Base-by-base conservation (phyloP, 2,888 invertebrate species). In the Cistogaster globosa region DNA sequence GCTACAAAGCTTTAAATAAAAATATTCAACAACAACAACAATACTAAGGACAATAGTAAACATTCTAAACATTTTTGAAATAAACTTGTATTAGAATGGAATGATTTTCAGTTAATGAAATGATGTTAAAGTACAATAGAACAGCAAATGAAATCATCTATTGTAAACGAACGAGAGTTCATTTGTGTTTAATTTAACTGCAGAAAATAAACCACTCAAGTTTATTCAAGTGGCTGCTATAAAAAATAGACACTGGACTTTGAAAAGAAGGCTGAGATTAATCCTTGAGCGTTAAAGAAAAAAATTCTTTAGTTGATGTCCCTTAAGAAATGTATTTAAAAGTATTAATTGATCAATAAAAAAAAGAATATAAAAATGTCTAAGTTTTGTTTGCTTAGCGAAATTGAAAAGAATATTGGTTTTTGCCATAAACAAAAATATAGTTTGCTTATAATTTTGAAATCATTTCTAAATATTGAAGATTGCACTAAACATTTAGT, bases 1-100 rank as follows among this genome's bases (percentile, higher is more conserved):
- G 89, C 91, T 77, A 72, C 51, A 74, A 90, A 91, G 32, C 89
- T 91, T 90, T 78, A 71, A 75, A 58, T 3, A 22, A 53, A 38
- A 45, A 63, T 42, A 14, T 26, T 7, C 36, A 38, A 42, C n/a
- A 53, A 55, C 36, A 20, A 22, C 53, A 51, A 87, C 86, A 87
- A 74, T 68, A 51, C 87, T 84, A 87, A 74, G 63, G 38, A 67
- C 68, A 80, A 63, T 36, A 65, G 65, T 78, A 82, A 86, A 87
- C 83, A 83, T 84, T 75, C 84, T 83, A 86, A 81, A 78, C 74
- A 84, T 58, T 80, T 67, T 81, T 62, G 22, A 80, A 67, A 75
- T 65, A 69, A 48, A 72, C 55, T 69, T 26, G 72, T 36, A 75
- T 74, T 57, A 55, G 65, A 80, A 86, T 80, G 26, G 36, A 78